Evolutionary conservation across 2,113 vertebrate genomes (phyloP), one percentile per base, ranked within the genome.

Genomic region (Anarrhichthys ocellatus): DNA sequence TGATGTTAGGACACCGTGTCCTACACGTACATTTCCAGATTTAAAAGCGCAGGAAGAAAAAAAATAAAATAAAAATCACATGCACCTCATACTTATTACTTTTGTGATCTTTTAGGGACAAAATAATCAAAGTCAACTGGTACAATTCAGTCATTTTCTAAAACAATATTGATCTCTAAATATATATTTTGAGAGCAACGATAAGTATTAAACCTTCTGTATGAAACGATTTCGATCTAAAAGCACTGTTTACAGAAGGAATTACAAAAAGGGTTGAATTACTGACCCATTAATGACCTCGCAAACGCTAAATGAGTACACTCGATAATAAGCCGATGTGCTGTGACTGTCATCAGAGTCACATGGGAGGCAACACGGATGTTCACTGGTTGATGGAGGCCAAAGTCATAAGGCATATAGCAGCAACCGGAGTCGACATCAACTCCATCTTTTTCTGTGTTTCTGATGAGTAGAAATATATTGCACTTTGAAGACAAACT

Each of bases 401-500:
- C 90, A 85, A 79, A 87, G 92, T 88, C 84, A 84, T 93, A 94
- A 95, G 92, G 94, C 93, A 87, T 84, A 81, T 91, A 94, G 94
- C 94, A 94, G 93, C 94, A 92, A 70, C 66, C 78, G 87, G 88
- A 92, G 90, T 72, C 86, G 74, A 11, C 40, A 54, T 58, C 42
- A 62, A 76, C 85, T 90, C 88, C 88, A 65, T 62, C 44, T 44
- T 74, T 17, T 81, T 5, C 56, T 48, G 72, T 86, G 75, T 87
- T 84, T 75, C 48, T 52, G 79, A 89, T 83, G 89, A 92, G 91
- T 92, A 93, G 87, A 92, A 93, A 92, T 94, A 93, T 94, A 95
- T 95, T 95, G 94, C 94, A 95, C 93, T 95, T 94, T 90, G 86
- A 94, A 85, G 92, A 93, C 83, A 72, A 86, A 87, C 75, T 88